Conservation (phyloP, 2,113 vertebrate species). For the Excalfactoria chinensis region DNA sequence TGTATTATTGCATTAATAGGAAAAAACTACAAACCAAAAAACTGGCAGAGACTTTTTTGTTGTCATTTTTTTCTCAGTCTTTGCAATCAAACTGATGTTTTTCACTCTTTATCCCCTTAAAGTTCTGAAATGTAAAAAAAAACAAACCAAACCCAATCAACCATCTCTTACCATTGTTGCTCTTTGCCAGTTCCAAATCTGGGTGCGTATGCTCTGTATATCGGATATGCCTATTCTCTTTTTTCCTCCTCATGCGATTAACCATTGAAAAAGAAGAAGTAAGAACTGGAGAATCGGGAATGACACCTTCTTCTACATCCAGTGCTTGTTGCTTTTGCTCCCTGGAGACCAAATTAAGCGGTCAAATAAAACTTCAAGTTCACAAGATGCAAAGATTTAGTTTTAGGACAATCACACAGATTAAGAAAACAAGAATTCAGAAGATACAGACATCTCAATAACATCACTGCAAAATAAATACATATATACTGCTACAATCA, state of each 20-base stretch:
- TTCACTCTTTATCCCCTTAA: neutral
- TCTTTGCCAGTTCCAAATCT: slow-evolving; percentile 42
- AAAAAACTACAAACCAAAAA: neutral
- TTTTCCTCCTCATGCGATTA: slow-evolving; percentile 87
- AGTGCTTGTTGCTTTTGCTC: slow-evolving; percentile 57
- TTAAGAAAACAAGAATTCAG: neutral
- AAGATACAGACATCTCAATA: neutral
- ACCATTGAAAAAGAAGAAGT: slow-evolving; percentile 80
- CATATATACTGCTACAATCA: neutral
- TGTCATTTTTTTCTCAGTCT: neutral
- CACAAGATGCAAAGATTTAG: neutral
- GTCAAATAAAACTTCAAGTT: neutral
- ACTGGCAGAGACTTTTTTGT: rapidly evolving
- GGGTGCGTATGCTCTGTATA: slow-evolving; percentile 81
- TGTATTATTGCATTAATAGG: neutral
- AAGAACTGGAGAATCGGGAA: slow-evolving; percentile 89
- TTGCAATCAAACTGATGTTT: neutral
- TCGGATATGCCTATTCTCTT: slow-evolving; percentile 79
- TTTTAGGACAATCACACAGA: neutral
- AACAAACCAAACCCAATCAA: neutral
- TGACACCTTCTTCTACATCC: slow-evolving; percentile 84
- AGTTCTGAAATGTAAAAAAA: neutral
- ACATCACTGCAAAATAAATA: neutral
- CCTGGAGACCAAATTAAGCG: slow-evolving; percentile 45
- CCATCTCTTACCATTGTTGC: slow-evolving; percentile 64